A percentile compares a stretch with the other conserved stretches of the same genome.
Conservation (phyloP, 2,113 vertebrate species). For the Salvelinus sp. region DNA sequence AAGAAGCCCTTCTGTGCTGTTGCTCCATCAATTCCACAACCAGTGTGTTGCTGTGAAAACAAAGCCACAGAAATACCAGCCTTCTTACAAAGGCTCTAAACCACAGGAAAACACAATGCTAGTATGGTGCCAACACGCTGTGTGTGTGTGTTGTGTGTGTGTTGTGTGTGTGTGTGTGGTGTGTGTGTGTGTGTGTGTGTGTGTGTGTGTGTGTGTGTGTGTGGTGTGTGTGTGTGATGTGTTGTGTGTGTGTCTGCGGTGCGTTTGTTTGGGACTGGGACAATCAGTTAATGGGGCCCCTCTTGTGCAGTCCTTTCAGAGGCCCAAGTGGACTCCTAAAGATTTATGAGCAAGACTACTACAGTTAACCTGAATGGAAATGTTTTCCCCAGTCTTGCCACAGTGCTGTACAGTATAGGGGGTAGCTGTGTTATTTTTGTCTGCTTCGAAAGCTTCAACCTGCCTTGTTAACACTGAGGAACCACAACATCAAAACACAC, state of each 20-base stretch:
- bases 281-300: background rate
- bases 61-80: background rate
- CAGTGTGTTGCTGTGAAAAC: constrained; percentile 19
- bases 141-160: background rate
- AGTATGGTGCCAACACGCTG: background rate
- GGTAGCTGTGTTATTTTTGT: background rate
- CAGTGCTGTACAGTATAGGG: background rate
- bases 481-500: background rate
- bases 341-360: background rate
- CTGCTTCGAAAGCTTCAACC: background rate
- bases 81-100: constrained; percentile 8
- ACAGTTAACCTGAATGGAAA: background rate
- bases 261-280: too few species aligned
- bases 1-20: constrained; percentile 25
- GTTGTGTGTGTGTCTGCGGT: too few species aligned
- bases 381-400: background rate
- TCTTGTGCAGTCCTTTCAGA: background rate
- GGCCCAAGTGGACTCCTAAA: background rate
- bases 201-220: background rate
- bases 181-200: constrained; percentile 2
- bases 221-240: background rate
- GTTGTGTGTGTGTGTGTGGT: background rate
- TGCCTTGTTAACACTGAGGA: background rate
- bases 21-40: constrained; percentile 19
- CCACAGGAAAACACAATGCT: background rate